Base-by-base conservation (phyloP, 2,888 invertebrate genomes). In the Pseudanteris insignis region DNA sequence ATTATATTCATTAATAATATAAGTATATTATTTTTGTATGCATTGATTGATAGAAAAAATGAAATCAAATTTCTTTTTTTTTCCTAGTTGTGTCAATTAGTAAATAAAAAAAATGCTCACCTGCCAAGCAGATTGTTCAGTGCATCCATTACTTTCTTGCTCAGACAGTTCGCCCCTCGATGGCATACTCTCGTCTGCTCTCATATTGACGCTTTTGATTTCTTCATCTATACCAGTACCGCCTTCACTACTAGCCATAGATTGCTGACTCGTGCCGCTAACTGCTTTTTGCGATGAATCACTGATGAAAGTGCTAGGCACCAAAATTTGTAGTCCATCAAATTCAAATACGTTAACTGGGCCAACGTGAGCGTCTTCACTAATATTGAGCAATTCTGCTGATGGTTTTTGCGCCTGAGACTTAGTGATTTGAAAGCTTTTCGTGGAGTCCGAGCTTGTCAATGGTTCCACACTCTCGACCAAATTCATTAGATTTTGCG, bases 181-280 rank as follows among this genome's bases (percentile, higher is more conserved):
- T 25, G 93, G 92, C 91, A 93, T 92, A 65, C 88, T 87, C 78
- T 93, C 93, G 73, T 93, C 92, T 0, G 92, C 88, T 68, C 90
- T 86, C 70, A 93, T 92, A 74, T 91, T 89, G 34, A 91, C 81
- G 67, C 84, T 84, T 51, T 79, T 79, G 7, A 79, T 76, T 62
- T 78, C 79, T 38, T 79, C 79, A 25, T 79, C 79, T 34, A 75
- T 70, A n/a, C 77, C 77, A 15, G 70, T 65, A 34, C 77, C 78
- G 10, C 76, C 76, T 50, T 79, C 78, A 41, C 79, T 79, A 59
- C 78, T 79, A 9, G 77, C 74, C 71, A 78, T 72, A 8, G 79
- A 79, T 53, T 79, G 79, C 50, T 77, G 79, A 48, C 79, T 79
- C 18, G 78, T 78, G 7, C 77, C 78, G 54, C 79, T 79, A 14